Percentiles rank a stretch among this genome's conserved stretches.
phyloP scores from a whole-genome alignment of 2,797 vertebrate genomes.

The Spinus pinus region DNA sequence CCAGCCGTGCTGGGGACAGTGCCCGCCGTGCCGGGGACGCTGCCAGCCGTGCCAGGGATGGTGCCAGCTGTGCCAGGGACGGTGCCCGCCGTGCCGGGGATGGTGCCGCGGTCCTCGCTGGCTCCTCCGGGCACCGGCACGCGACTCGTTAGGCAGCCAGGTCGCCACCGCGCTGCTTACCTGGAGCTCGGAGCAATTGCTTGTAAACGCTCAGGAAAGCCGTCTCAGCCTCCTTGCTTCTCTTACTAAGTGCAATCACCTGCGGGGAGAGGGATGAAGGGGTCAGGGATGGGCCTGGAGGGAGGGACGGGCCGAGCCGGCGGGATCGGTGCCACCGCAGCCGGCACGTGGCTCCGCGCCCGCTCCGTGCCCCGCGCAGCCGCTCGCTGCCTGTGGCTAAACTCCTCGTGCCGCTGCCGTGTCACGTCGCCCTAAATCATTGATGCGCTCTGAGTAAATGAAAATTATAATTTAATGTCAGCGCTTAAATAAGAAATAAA shows the following conservation, averaged over 20 bases:
- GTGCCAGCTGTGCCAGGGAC: background rate
- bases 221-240: constrained; percentile 96
- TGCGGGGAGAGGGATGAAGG: constrained; percentile 70
- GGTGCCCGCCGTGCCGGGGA: background rate
- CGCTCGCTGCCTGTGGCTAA: constrained; percentile 24
- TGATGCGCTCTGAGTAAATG: constrained; percentile 64
- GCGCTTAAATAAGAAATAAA: constrained; percentile 69
- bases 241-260: constrained; percentile 96
- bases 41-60: background rate
- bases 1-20: background rate
- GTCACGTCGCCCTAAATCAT: constrained; percentile 35
- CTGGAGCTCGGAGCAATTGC: constrained; percentile 94
- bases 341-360: fast-evolving
- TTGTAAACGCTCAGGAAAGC: constrained; percentile 95
- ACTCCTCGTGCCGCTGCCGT: background rate
- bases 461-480: constrained; percentile 68
- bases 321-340: fast-evolving
- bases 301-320: fast-evolving
- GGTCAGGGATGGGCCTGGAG: background rate
- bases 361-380: background rate
- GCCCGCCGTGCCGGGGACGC: background rate
- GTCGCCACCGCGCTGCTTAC: constrained; percentile 78
- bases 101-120: background rate
- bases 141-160: constrained; percentile 2
- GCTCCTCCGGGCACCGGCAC: background rate